phyloP scores from a whole-genome alignment of 92 coral and sea anemone species.

The Heteractis magnifica region DNA sequence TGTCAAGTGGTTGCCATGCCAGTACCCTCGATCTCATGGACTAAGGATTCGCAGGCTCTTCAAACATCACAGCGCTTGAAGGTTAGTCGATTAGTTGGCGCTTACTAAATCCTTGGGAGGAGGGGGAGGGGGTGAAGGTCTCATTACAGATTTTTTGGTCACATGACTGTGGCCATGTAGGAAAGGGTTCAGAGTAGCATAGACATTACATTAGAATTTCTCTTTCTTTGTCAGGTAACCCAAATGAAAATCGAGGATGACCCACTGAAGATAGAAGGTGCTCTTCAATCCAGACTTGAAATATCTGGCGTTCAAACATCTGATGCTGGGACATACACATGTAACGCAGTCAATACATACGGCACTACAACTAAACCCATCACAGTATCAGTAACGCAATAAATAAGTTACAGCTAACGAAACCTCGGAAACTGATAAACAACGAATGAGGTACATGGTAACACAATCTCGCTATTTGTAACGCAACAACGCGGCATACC shows the following conservation, averaged over 20 bases:
- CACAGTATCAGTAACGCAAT: neutral
- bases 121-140: no score
- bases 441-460: no score
- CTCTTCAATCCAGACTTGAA: constrained; percentile 30
- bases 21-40: constrained; percentile 19
- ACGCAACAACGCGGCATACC: no score
- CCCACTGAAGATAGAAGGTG: constrained; percentile 26
- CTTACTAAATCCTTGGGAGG: no score
- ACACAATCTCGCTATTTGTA: no score
- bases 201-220: no score
- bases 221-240: constrained; percentile 22
- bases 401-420: no score
- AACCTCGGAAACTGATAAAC: no score
- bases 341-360: neutral
- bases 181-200: no score
- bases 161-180: no score
- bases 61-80: constrained; percentile 25
- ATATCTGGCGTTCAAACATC: constrained; percentile 22
- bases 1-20: constrained; percentile 45
- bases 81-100: neutral
- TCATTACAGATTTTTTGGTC: no score
- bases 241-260: constrained; percentile 15
- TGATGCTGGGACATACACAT: constrained; percentile 37
- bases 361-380: neutral
- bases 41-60: constrained; percentile 25